Base-by-base conservation (phyloP, 2,113 vertebrate genomes). In the Ia io region DNA sequence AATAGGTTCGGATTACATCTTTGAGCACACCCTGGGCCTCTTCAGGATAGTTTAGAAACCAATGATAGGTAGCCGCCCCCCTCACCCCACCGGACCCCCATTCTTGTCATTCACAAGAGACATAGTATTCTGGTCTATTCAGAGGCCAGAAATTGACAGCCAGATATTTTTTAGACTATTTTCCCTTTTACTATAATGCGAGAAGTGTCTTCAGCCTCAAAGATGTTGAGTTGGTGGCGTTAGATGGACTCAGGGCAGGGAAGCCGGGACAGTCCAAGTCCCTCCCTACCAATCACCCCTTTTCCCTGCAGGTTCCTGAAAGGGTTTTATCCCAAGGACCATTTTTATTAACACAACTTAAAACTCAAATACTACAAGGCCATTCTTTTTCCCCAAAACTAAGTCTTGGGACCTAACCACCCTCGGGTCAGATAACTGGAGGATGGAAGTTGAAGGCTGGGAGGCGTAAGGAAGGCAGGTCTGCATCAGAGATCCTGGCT, bases 221-320 rank as follows among this genome's bases (percentile, higher is more conserved):
- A 77, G 63, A 65, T 0, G 12, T 25, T 16, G 32, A 79, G 30
- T 56, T 65, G 28, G 18, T 20, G 28, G 37, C 5, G 13, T 0
- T 13, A 18, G 20, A 53, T 9, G 22, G 44, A 73, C 51, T n/a
- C 1, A 56, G 23, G 63, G 42, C 8, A 3, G n/a, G 73, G 42
- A 18, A 37, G 9, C 9, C 10, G 2, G 22, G 40, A 35, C 5
- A 2, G 12, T 32, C 0, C 0, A 0, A 32, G 28, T 44, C 35
- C 35, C 49, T 51, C 32, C n/a, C 44, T 14, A 4, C 3, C 6
- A 5, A 28, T 10, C 25, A 44, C 5, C 51, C 10, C 9, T 17
- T 40, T 9, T 78, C 32, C 51, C 70, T 2, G 2, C 4, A 3
- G 16, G 71, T 44, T 91, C 84, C 84, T 37, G 35, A 77, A 23